Conservation (phyloP, 2,113 vertebrate genomes). For the Semnornis frantzii region DNA sequence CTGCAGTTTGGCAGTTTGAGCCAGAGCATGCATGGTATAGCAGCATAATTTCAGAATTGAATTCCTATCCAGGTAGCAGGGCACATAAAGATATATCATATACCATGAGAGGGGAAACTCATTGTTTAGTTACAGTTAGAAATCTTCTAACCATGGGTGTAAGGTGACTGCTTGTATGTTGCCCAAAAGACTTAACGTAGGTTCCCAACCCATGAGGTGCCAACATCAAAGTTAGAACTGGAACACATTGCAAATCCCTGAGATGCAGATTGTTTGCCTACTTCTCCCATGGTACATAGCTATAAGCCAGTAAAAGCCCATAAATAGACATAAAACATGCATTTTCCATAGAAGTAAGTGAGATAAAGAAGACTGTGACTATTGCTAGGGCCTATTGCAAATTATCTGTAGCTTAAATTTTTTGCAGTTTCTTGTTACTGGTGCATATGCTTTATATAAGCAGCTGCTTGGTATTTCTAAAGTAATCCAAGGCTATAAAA, state of each 20-base stretch:
- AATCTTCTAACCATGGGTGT: not conserved
- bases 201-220: not conserved
- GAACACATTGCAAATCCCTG: not conserved
- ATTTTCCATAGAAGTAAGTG: not conserved
- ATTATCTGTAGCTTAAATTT: not conserved
- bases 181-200: not conserved
- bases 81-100: not conserved
- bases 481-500: not conserved
- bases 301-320: not conserved
- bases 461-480: not conserved
- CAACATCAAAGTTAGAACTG: not conserved
- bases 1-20: not conserved
- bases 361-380: not conserved
- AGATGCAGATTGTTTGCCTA: not conserved
- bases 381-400: not conserved
- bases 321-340: not conserved
- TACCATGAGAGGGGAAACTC: not conserved
- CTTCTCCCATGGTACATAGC: not conserved
- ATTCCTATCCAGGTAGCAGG: not conserved
- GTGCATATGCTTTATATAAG: not conserved
- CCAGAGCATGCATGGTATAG: accelerated
- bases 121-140: not conserved
- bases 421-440: not conserved
- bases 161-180: not conserved
- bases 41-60: not conserved